Evolutionary conservation across 2,113 vertebrate species (phyloP).

Genomic region (Psophia crepitans): DNA sequence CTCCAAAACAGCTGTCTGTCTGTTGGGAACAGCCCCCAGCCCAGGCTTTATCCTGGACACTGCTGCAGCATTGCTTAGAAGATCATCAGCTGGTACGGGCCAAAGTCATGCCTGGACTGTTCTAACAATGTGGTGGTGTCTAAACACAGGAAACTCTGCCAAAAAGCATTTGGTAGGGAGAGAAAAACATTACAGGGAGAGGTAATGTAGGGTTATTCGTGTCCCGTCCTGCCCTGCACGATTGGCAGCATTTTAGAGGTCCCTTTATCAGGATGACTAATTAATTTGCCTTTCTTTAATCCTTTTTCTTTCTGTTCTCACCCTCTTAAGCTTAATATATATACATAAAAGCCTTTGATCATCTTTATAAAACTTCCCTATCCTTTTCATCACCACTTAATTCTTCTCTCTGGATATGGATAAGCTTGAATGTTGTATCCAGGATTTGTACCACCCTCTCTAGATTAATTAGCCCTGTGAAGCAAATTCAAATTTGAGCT

Average conservation of each 20-base stretch:
- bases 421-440: neutral
- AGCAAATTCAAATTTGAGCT: neutral
- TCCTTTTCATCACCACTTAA: neutral
- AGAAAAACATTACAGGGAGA: neutral
- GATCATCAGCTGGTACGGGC: neutral
- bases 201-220: neutral
- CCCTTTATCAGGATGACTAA: neutral
- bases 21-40: neutral
- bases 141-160: neutral
- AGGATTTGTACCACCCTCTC: neutral
- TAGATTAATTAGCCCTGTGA: neutral
- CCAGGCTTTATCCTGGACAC: neutral
- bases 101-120: neutral
- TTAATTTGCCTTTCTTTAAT: neutral
- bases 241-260: neutral
- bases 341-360: rapidly evolving
- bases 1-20: neutral
- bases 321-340: neutral
- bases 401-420: neutral
- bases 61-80: neutral
- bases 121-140: neutral
- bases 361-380: neutral
- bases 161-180: neutral
- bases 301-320: neutral
- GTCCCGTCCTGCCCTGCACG: neutral